Conservation (phyloP, 2,797 vertebrate genomes). For the Enteromius paludinosus region DNA sequence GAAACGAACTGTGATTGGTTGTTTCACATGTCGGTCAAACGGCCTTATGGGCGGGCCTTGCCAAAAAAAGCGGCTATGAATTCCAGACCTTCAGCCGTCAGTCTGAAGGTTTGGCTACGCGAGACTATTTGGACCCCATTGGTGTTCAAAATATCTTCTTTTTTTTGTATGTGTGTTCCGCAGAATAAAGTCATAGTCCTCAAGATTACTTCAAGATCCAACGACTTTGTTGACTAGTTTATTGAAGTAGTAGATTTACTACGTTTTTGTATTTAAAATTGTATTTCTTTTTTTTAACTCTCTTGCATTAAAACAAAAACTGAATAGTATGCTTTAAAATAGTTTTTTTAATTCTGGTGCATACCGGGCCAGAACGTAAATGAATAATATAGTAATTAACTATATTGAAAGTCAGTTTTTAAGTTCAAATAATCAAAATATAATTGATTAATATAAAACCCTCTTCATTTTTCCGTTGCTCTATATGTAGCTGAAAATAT, state of each 20-base stretch:
- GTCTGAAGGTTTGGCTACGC: too few species aligned
- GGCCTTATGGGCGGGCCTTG: too few species aligned
- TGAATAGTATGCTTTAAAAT: not conserved
- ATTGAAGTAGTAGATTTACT: not conserved
- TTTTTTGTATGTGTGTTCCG: not conserved
- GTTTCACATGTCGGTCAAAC: too few species aligned
- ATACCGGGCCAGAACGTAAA: not conserved
- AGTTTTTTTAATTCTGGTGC: not conserved
- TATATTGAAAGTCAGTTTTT: not conserved
- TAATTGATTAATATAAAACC: not conserved
- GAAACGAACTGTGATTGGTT: too few species aligned
- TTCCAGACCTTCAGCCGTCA: too few species aligned
- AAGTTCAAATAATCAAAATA: not conserved
- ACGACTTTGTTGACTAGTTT: not conserved
- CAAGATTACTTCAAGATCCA: not conserved
- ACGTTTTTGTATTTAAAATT: too few species aligned
- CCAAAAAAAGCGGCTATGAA: too few species aligned
- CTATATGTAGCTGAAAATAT: not conserved
- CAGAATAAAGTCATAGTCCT: not conserved
- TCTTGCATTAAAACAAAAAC: not conserved
- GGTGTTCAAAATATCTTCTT: not conserved
- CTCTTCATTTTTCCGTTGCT: not conserved
- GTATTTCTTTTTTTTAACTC: not conserved
- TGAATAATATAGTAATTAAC: too few species aligned
- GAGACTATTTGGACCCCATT: not conserved